These are phyloP conservation scores for Platysteira castanea DNA, from an alignment of 2,113 vertebrate genomes.

Conservation along the genomic window DNA sequence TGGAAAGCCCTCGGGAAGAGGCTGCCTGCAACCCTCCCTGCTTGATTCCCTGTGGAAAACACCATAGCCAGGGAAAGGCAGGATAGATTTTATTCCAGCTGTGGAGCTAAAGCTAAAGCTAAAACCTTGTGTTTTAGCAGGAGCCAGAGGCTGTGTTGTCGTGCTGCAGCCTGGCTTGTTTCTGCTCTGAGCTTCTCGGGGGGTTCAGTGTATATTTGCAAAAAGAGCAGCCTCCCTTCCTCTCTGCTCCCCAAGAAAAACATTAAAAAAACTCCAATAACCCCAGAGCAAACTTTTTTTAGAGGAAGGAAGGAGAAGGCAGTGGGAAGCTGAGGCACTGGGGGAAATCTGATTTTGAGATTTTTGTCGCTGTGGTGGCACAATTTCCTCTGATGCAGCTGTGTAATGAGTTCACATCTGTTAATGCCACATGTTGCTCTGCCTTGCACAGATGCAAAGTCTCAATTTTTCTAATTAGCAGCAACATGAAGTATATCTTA, in stretches of 20 bases:
- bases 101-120: too few relatives aligned
- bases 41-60: background rate
- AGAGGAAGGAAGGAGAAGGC: background rate
- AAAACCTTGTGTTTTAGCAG: background rate
- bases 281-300: background rate
- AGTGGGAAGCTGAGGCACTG: background rate
- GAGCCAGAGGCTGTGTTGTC: background rate
- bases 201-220: background rate
- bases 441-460: slow-evolving; percentile 79
- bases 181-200: background rate
- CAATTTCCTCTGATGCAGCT: slow-evolving; percentile 73
- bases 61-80: background rate
- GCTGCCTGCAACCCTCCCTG: background rate
- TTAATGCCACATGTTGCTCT: slow-evolving; percentile 80
- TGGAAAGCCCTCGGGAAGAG: background rate
- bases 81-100: background rate
- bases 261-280: background rate
- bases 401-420: slow-evolving; percentile 83
- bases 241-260: background rate
- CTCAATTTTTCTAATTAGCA: slow-evolving; percentile 85
- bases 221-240: background rate
- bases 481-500: slow-evolving; percentile 82
- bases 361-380: slow-evolving; percentile 48
- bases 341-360: slow-evolving; percentile 63
- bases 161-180: background rate